Evolutionary conservation across 2,113 vertebrate genomes (phyloP).

Genomic region (Paraplagusia blochii): DNA sequence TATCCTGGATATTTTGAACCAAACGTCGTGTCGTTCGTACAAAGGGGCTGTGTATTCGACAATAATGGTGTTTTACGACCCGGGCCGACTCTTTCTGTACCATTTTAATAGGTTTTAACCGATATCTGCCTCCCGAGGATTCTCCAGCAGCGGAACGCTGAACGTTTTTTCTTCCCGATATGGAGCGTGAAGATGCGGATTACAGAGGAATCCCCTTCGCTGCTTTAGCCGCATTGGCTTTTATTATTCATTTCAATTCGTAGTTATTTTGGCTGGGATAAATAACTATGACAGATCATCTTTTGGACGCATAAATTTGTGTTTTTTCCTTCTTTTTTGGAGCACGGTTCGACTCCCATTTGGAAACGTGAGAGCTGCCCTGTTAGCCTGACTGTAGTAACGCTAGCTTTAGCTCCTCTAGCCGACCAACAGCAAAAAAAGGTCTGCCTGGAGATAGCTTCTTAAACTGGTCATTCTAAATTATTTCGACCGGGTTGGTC

Average conservation of each 20-base stretch:
- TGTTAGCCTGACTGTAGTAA: conserved; percentile 47
- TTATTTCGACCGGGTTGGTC: conserved; percentile 7
- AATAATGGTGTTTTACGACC: background rate
- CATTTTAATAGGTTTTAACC: conserved; percentile 10
- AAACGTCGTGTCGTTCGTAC: conserved; percentile 29
- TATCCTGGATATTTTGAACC: conserved; percentile 58
- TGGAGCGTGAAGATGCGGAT: conserved; percentile 75
- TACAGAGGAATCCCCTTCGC: conserved; percentile 55
- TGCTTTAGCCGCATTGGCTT: conserved; percentile 34
- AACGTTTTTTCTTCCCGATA: conserved; percentile 54
- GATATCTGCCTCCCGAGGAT: conserved; percentile 34
- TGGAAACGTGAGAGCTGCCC: conserved; percentile 48
- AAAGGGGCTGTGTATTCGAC: conserved; percentile 1
- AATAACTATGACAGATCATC: conserved; percentile 24
- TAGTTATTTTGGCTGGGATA: conserved; percentile 21
- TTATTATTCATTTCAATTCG: conserved; percentile 13
- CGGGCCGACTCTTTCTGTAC: background rate
- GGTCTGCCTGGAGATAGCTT: conserved; percentile 43
- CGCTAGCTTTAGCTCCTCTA: conserved; percentile 64
- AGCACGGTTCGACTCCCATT: conserved; percentile 43
- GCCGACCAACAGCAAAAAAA: conserved; percentile 65
- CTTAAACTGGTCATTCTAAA: conserved; percentile 25
- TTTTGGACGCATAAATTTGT: conserved; percentile 28
- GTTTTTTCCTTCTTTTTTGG: conserved; percentile 19
- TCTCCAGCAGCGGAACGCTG: conserved; percentile 51